A percentile compares a stretch with the other conserved stretches of the same genome.
Evolutionary conservation across 92 coral and sea anemone genomes (phyloP).

Genomic region (Blastomussa wellsi): DNA sequence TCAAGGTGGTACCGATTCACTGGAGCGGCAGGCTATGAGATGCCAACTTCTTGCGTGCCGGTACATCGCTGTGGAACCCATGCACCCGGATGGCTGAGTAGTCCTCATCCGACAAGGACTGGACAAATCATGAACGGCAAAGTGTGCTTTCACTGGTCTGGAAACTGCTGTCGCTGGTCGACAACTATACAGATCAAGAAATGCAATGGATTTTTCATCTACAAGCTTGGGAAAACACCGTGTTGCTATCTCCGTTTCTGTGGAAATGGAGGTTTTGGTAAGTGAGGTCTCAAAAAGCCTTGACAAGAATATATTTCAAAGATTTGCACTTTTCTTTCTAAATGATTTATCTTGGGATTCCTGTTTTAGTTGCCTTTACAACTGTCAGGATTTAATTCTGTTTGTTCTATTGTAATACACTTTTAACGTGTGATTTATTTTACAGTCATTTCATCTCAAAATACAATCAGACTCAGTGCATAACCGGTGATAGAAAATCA

Average conservation of each 20-base stretch:
- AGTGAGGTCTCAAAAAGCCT: not conserved
- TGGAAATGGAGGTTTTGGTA: constrained; percentile 49
- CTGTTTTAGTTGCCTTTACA: too few species aligned
- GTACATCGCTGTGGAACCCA: constrained; percentile 25
- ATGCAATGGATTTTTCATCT: constrained; percentile 57
- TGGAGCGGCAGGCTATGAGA: constrained; percentile 33
- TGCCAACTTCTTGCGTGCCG: constrained; percentile 38
- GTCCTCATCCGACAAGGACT: constrained; percentile 49
- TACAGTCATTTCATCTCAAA: too few species aligned
- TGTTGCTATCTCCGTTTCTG: constrained; percentile 67
- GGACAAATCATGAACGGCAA: constrained; percentile 47
- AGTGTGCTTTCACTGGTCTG: constrained; percentile 60
- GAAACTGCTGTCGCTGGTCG: constrained; percentile 54
- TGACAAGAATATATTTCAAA: too few species aligned
- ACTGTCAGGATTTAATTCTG: too few species aligned
- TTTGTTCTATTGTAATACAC: too few species aligned
- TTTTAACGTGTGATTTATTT: too few species aligned
- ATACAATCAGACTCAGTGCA: too few species aligned
- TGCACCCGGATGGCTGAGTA: constrained; percentile 54
- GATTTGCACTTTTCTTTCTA: too few species aligned
- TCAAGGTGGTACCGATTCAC: constrained; percentile 44
- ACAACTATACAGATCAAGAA: constrained; percentile 53
- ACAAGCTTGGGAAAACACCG: constrained; percentile 42
- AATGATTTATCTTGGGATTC: too few species aligned
- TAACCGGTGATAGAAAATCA: too few species aligned